phyloP scores from a whole-genome alignment of 2,113 vertebrate species.

The Aleadryas rufinucha region DNA sequence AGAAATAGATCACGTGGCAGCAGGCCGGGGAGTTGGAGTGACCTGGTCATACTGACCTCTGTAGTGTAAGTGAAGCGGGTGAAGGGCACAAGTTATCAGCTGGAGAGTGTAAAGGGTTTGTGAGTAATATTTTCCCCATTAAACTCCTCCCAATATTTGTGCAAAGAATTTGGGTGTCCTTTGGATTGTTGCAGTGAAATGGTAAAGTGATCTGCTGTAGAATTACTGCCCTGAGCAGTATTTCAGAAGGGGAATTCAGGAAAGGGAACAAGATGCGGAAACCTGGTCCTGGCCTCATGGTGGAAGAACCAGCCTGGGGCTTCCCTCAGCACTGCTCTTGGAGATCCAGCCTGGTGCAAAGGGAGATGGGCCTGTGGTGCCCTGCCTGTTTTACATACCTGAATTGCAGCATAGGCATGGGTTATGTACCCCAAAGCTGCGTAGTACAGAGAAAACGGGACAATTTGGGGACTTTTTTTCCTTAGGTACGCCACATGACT shows the following conservation, averaged over 20 bases:
- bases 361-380: not conserved
- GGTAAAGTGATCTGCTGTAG: not conserved
- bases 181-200: not conserved
- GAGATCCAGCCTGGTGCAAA: not conserved
- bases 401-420: not conserved
- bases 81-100: not conserved
- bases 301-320: not conserved
- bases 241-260: not conserved
- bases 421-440: not conserved
- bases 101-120: not conserved
- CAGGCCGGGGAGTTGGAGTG: not conserved
- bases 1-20: not conserved
- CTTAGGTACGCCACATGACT: not conserved
- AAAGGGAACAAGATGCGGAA: fast-evolving
- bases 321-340: not conserved
- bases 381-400: not conserved
- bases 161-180: not conserved
- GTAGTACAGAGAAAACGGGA: not conserved
- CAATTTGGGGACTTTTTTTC: not conserved
- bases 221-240: not conserved
- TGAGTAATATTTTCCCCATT: not conserved
- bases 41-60: not conserved
- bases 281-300: fast-evolving
- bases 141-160: not conserved
- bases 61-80: not conserved